Evolutionary conservation across 2,888 invertebrate species (phyloP).

Genomic region (Blastobasis lacticolella): DNA sequence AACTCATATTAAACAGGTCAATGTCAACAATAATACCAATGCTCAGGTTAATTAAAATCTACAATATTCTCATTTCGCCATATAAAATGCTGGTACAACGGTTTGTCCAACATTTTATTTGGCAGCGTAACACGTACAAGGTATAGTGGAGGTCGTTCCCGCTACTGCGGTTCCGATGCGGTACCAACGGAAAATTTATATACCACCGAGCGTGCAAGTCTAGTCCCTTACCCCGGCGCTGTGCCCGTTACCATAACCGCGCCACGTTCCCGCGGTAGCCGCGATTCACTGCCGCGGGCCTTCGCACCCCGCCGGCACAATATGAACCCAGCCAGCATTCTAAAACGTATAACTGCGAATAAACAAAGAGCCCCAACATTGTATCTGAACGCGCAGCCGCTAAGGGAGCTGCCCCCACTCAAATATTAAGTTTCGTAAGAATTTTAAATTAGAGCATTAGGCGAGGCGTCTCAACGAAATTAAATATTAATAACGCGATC

Average conservation of each 20-base stretch:
- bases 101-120: slow-evolving; percentile 49
- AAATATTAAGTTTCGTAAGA: slow-evolving; percentile 70
- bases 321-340: slow-evolving; percentile 32
- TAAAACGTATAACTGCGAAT: slow-evolving; percentile 49
- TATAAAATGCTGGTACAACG: slow-evolving; percentile 10
- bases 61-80: too few relatives aligned
- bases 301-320: slow-evolving; percentile 17
- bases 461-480: slow-evolving; percentile 53
- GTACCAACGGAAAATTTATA: slow-evolving; percentile 65
- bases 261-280: slow-evolving; percentile 33
- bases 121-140: slow-evolving; percentile 55
- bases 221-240: slow-evolving; percentile 41
- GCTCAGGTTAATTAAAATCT: too few relatives aligned
- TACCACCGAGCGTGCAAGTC: slow-evolving; percentile 62
- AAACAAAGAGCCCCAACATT: slow-evolving; percentile 33
- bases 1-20: too few relatives aligned
- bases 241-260: slow-evolving; percentile 36
- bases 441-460: slow-evolving; percentile 68
- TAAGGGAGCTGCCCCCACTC: slow-evolving; percentile 43
- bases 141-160: slow-evolving; percentile 39
- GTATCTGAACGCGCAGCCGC: slow-evolving; percentile 38
- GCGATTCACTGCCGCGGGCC: slow-evolving; percentile 42
- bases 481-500: slow-evolving; percentile 67
- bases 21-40: too few relatives aligned
- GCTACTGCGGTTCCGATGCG: slow-evolving; percentile 68